Evolutionary conservation across 92 coral and sea anemone genomes (phyloP), one percentile per base, ranked within the genome.

Genomic region (Parazoanthus swiftii): DNA sequence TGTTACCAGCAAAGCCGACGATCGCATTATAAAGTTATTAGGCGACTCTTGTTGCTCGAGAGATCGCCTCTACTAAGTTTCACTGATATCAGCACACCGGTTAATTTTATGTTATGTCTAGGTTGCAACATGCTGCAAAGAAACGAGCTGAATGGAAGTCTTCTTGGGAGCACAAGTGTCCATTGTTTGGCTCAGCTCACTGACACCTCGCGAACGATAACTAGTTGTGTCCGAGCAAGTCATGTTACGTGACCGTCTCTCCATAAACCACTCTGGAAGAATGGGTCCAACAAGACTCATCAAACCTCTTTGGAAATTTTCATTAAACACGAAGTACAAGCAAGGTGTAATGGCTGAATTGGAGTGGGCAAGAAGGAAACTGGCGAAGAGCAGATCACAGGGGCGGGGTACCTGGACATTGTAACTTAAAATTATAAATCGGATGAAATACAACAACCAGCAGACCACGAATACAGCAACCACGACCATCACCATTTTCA

Each of bases 301-400:
- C 26, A 84, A 67, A 44, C 87, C 87, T 43, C 87, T 84, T 13
- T 79, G 87, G 68, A 14, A 84, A 48, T 84, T 84, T 74, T 71
- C 87, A 29, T 71, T 84, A 21, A 84, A 84, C 20, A 84, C 87
- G 77, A 84, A 84, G 33, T 84, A 84, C 65, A 84, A 36, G 67
- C 87, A 84, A 33, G 87, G 87, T 26, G 87, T 84, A n/a, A 84
- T 44, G n/a, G 87, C 87, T 33, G 87, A 70, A 50, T 84, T 84
- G 3, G 79, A 72, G 44, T 84, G 87, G 43, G 87, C 87, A 25
- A 84, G 67, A 14, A 84, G 13, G 18, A 48, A 29, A 38, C 87
- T 84, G 29, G 87, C 87, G 68, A 84, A 84, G 21, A 84, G 18
- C 20, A 84, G 44, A 51, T 72, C 87, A 46, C 87, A 84, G 13